Percentiles rank a stretch among this genome's conserved stretches.
phyloP scores from a whole-genome alignment of 2,113 vertebrate genomes.

The Rattus norvegicus region DNA sequence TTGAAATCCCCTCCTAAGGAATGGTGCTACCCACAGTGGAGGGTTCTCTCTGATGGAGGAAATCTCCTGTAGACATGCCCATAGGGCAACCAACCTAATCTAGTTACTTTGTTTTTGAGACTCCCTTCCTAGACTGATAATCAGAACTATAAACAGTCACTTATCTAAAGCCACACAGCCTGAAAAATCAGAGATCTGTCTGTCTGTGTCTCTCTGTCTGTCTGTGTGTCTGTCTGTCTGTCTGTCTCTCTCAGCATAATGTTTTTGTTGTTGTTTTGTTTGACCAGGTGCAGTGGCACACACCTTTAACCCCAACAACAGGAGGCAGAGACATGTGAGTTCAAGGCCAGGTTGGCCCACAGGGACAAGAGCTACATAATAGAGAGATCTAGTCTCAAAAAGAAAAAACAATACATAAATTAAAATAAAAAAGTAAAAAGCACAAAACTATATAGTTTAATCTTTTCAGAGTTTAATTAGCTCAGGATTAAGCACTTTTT shows the following conservation, averaged over 20 bases:
- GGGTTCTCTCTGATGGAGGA: neutral
- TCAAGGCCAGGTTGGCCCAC: neutral
- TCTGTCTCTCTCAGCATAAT: neutral
- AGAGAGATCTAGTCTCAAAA: neutral
- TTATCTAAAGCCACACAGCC: neutral
- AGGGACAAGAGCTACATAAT: neutral
- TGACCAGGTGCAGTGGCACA: neutral
- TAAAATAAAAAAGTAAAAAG: neutral
- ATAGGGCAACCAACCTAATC: neutral
- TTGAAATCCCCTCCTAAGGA: neutral
- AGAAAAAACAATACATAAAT: neutral
- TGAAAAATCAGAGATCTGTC: neutral
- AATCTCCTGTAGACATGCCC: too few species aligned
- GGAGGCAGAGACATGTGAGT: neutral
- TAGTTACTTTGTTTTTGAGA: neutral
- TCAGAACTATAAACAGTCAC: neutral
- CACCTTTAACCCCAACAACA: neutral
- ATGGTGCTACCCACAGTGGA: neutral
- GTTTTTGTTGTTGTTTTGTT: too few species aligned
- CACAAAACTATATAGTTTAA: neutral
- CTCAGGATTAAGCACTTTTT: neutral
- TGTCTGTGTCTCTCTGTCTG: neutral
- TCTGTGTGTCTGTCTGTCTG: neutral
- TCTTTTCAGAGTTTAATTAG: neutral
- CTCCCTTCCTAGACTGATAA: neutral